Evolutionary conservation across 2,888 invertebrate genomes (phyloP).

Genomic region (Lasiommata megera): DNA sequence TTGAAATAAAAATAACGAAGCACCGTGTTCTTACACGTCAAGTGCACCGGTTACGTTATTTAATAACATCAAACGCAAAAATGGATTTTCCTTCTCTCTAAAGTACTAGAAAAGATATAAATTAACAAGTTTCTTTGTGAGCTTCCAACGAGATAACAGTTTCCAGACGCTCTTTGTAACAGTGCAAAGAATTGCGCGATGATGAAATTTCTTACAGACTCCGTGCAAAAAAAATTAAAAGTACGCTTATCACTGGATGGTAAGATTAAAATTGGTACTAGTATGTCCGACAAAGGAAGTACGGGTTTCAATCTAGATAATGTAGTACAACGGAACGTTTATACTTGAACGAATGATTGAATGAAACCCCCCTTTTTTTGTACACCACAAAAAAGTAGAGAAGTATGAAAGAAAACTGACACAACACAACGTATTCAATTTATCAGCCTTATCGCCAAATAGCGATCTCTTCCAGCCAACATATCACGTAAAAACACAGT

Average conservation of each 20-base stretch:
- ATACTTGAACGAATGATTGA: too few species aligned
- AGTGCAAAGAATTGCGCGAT: neutral
- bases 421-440: too few species aligned
- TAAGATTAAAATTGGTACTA: neutral
- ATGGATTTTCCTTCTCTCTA: neutral
- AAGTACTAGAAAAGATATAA: neutral
- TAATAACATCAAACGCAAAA: neutral
- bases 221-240: neutral
- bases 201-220: neutral
- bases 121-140: constrained; percentile 10
- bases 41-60: too few species aligned
- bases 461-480: too few species aligned
- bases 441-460: too few species aligned
- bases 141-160: neutral
- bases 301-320: neutral
- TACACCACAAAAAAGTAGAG: too few species aligned
- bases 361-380: too few species aligned
- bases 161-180: constrained; percentile 2
- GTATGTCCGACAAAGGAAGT: neutral
- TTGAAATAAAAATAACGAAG: too few species aligned
- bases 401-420: too few species aligned
- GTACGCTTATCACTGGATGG: neutral
- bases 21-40: too few species aligned
- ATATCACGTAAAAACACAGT: too few species aligned
- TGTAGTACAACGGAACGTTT: too few species aligned